Base-by-base conservation (phyloP, 2,797 vertebrate species). In the Enteromius fasciolatus region DNA sequence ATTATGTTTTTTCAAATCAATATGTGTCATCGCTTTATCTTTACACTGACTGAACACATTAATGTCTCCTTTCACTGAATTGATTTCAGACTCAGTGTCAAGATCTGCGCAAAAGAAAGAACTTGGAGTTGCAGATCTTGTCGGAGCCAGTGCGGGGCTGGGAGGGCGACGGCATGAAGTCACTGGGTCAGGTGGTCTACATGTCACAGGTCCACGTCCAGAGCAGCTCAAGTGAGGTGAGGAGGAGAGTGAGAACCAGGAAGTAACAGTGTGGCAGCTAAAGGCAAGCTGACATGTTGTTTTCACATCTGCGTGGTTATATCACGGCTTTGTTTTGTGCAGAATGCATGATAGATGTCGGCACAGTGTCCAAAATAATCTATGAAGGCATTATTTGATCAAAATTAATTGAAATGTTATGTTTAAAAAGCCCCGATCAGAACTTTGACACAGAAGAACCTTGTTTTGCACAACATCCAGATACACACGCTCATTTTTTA, bases 151-250 rank as follows among this genome's bases (percentile, higher is more conserved):
- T 99, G 85, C 94, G 97, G 17, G 94, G 94, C 83, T 99, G 97
- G 98, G 98, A 99, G 90, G 98, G 98, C 72, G 98, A 99, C 44
- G 93, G 94, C 89, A 98, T 99, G 87, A 98, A 96, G 92, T 95
- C 95, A 2, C 92, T 99, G 90, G 98, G 98, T 73, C 95, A 90
- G 0, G 95, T 98, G 81, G 89, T 95, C 68, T 99, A 96, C 90
- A 98, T 96, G 96, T 98, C 97, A 54, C 97, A 97, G 90, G 97
- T 97, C 85, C 94, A 98, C 89, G 90, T 97, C 77, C 97, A 96
- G 89, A 95, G 91, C 5, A 96, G 94, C 11, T 89, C 93, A 54
- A 96, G 89, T 14, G 97, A 99, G 96, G 98, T 99, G 18, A 36
- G 41, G 39, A 66, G 20, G 4, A 3, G 1, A 20, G 98, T 99